A percentile compares a stretch with the other conserved stretches of the same genome.
These are phyloP conservation scores for Notodromas monacha DNA, from an alignment of 2,888 invertebrate genomes.

Conservation along the genomic window DNA sequence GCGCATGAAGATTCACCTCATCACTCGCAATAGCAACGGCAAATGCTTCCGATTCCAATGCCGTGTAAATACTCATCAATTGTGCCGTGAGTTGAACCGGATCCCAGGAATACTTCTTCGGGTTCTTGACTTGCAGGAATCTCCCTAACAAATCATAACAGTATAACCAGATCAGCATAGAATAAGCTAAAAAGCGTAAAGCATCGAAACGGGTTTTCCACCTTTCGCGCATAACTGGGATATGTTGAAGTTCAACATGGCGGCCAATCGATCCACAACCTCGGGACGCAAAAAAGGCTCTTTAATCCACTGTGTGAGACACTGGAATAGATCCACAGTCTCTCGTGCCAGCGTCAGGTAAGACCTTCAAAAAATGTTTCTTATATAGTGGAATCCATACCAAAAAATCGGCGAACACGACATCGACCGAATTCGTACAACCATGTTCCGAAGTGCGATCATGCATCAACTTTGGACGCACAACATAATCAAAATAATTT, in stretches of 20 bases:
- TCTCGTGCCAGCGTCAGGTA: slow-evolving; percentile 70
- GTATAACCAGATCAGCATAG: too few relatives aligned
- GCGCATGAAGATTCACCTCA: slow-evolving; percentile 29
- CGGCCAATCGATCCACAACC: slow-evolving; percentile 66
- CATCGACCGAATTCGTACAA: too few relatives aligned
- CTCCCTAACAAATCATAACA: too few relatives aligned
- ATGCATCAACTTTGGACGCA: too few relatives aligned
- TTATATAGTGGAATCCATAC: too few relatives aligned
- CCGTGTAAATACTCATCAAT: slow-evolving; percentile 81
- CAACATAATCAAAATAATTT: too few relatives aligned
- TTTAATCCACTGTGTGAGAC: slow-evolving; percentile 60
- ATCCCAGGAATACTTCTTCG: slow-evolving; percentile 89
- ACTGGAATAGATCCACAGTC: slow-evolving; percentile 92
- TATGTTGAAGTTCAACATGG: slow-evolving; percentile 93
- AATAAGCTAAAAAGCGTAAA: background rate
- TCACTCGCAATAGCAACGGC: slow-evolving; percentile 73
- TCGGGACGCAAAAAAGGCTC: slow-evolving; percentile 79
- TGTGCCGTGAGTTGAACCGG: slow-evolving; percentile 62
- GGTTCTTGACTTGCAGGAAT: slow-evolving; percentile 52
- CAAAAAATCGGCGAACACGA: too few relatives aligned
- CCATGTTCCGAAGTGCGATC: too few relatives aligned
- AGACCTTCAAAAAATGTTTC: slow-evolving; percentile 22
- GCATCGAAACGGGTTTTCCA: slow-evolving; percentile 21
- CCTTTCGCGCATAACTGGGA: slow-evolving; percentile 87
- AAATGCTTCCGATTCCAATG: slow-evolving; percentile 58